These are phyloP conservation scores for Podarcis raffonei DNA, from an alignment of 2,113 vertebrate species.

Conservation along the genomic window DNA sequence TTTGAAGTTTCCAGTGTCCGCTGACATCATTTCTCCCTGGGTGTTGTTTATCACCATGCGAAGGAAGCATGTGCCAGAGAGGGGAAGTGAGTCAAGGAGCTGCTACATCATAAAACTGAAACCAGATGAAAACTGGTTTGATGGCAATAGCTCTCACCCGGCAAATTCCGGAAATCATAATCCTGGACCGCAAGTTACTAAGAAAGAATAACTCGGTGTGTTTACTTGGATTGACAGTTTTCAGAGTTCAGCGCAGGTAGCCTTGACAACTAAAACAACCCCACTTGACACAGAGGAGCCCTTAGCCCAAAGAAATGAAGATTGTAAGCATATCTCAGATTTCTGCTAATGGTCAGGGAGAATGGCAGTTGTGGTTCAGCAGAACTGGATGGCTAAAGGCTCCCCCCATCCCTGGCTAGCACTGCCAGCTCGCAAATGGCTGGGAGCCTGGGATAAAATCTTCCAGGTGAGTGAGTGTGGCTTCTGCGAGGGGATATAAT, in stretches of 20 bases:
- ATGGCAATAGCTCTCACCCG: background rate
- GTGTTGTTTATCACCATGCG: background rate
- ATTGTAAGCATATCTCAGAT: background rate
- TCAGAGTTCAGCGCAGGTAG: background rate
- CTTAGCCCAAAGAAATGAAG: background rate
- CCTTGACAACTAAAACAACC: background rate
- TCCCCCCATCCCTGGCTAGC: background rate
- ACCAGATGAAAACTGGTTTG: background rate
- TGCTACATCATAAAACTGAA: background rate
- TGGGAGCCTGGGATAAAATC: background rate
- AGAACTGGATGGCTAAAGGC: too few species aligned
- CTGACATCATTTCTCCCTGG: background rate
- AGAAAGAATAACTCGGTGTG: background rate
- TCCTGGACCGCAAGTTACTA: background rate
- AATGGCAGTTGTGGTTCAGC: too few species aligned
- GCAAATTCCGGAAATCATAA: background rate
- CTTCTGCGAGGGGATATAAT: background rate
- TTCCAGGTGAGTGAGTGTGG: too few species aligned
- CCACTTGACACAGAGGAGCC: background rate
- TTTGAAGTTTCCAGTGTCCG: background rate
- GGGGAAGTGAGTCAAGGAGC: background rate
- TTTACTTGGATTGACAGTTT: background rate
- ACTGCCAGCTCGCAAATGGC: background rate
- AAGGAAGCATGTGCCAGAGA: background rate
- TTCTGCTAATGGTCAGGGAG: background rate